These are phyloP conservation scores for Diorhabda sublineata DNA, from an alignment of 1,140 invertebrate genomes.

Conservation along the genomic window DNA sequence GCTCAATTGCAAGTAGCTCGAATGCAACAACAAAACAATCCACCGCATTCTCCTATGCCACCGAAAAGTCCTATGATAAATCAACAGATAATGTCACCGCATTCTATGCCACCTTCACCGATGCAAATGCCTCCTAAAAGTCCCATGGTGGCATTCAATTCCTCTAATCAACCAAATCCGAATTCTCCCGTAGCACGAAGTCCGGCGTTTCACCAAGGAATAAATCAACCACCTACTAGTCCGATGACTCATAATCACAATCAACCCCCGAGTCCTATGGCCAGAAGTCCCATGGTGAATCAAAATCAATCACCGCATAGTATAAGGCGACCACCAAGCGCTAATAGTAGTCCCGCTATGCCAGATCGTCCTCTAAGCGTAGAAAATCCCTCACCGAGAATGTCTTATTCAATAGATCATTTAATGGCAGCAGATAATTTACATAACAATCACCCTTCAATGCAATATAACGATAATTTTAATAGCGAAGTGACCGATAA, in stretches of 20 bases:
- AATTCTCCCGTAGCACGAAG: conserved; percentile 63
- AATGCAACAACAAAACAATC: conserved; percentile 48
- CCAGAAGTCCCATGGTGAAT: conserved; percentile 50
- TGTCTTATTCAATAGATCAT: conserved; percentile 28
- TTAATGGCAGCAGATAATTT: conserved; percentile 22
- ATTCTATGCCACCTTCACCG: conserved; percentile 53
- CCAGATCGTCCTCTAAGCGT: conserved; percentile 56
- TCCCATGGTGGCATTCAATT: conserved; percentile 35
- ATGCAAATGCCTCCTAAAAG: conserved; percentile 42
- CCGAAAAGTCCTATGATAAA: conserved; percentile 45
- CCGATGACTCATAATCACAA: conserved; percentile 53
- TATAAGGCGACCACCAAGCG: conserved; percentile 52
- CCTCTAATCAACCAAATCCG: conserved; percentile 54
- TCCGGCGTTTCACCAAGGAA: conserved; percentile 55
- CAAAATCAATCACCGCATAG: conserved; percentile 53
- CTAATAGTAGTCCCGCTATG: conserved; percentile 54
- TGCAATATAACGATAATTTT: conserved; percentile 11
- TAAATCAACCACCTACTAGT: conserved; percentile 51
- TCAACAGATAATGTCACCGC: conserved; percentile 53
- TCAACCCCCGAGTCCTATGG: conserved; percentile 55
- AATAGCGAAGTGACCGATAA: conserved; percentile 8
- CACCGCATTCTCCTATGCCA: conserved; percentile 53
- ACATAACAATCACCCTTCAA: conserved; percentile 5
- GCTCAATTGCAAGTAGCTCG: conserved; percentile 51
- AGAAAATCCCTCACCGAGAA: conserved; percentile 55